Evolutionary conservation across 1,140 invertebrate species (phyloP).

Genomic region (Caenorhabditis brenneri): DNA sequence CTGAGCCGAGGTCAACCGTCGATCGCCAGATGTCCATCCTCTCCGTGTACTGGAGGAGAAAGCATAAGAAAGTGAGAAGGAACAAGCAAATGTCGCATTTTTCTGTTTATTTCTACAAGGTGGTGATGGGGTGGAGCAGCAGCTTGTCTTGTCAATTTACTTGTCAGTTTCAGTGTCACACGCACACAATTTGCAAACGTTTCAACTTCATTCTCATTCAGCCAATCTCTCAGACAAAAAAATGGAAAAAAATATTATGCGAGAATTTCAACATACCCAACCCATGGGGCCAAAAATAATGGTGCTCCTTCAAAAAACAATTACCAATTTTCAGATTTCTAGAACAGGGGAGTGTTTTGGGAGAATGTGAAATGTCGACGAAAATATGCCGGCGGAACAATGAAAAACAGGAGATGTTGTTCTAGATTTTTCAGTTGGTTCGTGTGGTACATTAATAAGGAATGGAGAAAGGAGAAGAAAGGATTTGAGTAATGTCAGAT

Average conservation of each 20-base stretch:
- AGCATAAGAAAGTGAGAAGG: not conserved
- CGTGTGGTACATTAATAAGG: not conserved
- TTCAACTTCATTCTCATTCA: not conserved
- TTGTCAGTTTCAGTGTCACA: not conserved
- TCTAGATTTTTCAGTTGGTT: not conserved
- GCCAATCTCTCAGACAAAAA: not conserved
- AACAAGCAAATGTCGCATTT: not conserved
- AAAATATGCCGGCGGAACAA: not conserved
- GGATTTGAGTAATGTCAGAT: no score
- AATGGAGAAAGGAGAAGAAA: no score
- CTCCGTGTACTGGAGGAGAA: not conserved
- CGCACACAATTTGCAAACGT: not conserved
- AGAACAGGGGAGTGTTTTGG: not conserved
- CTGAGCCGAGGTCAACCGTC: not conserved
- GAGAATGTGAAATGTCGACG: not conserved
- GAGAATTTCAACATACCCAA: no score
- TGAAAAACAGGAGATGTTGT: not conserved
- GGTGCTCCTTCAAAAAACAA: not conserved
- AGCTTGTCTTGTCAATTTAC: not conserved
- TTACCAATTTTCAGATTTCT: not conserved
- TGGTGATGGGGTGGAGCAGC: not conserved
- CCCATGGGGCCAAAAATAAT: no score
- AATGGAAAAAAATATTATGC: no score
- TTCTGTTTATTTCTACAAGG: not conserved
- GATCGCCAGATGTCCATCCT: slow-evolving; percentile 18